Percentiles rank a stretch among this genome's conserved stretches.
These are phyloP conservation scores for Uropsilus gracilis DNA, from an alignment of 2,113 vertebrate genomes.

Conservation along the genomic window DNA sequence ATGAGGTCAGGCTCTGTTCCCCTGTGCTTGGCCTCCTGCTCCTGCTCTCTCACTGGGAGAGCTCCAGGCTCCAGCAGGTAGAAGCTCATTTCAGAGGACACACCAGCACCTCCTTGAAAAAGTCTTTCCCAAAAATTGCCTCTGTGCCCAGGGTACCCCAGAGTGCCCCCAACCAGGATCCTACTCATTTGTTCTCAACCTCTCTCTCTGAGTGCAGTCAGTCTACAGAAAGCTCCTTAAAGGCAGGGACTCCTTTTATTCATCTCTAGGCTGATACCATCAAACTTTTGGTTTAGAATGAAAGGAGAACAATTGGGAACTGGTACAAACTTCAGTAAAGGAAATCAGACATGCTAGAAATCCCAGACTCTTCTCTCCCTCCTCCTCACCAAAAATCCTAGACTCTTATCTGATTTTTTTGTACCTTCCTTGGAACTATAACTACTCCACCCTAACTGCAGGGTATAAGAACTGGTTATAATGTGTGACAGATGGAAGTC, in stretches of 20 bases:
- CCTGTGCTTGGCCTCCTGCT: not conserved
- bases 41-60: not conserved
- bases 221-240: not conserved
- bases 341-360: constrained; percentile 35
- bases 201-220: not conserved
- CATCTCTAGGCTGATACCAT: not conserved
- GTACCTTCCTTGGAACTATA: not conserved
- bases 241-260: not conserved
- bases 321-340: not conserved
- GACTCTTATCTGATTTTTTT: not conserved
- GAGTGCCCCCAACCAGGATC: not conserved
- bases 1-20: not conserved
- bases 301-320: not conserved
- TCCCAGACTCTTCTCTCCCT: not conserved
- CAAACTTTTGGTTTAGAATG: not conserved
- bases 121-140: not conserved
- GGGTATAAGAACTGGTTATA: constrained; percentile 34
- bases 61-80: not conserved
- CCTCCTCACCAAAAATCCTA: constrained; percentile 1
- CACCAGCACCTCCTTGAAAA: not conserved
- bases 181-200: not conserved
- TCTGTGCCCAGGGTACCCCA: not conserved
- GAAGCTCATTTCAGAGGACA: not conserved
- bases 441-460: constrained; percentile 9
- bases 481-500: constrained; percentile 70